phyloP scores from a whole-genome alignment of 2,113 vertebrate species.

The Lanius ludovicianus region DNA sequence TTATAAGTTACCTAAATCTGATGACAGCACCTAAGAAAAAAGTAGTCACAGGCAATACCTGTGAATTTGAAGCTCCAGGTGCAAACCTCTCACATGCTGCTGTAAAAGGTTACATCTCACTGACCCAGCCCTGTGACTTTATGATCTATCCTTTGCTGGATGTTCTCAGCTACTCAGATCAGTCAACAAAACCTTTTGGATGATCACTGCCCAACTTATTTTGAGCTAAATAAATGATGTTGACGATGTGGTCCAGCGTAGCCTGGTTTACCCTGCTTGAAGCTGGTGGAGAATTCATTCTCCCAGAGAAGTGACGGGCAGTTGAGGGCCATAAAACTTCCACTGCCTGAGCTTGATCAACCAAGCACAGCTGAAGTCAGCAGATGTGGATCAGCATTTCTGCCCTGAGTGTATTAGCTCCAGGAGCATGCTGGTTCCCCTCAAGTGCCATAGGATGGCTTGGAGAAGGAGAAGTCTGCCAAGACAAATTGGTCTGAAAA shows the following conservation, averaged over 20 bases:
- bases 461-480: not conserved
- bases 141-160: not conserved
- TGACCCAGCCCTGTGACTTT: not conserved
- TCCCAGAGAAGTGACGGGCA: not conserved
- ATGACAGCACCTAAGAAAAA: not conserved
- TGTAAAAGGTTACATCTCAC: not conserved
- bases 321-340: not conserved
- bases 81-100: not conserved
- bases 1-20: not conserved
- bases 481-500: not conserved
- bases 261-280: not conserved
- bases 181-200: not conserved
- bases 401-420: not conserved
- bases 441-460: not conserved
- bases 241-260: not conserved
- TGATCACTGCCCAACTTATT: not conserved
- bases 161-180: not conserved
- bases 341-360: not conserved
- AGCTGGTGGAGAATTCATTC: not conserved
- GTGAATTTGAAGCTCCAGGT: not conserved
- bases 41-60: not conserved
- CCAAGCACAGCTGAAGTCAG: not conserved
- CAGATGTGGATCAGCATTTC: not conserved
- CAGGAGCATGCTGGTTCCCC: not conserved
- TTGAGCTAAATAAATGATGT: not conserved